Evolutionary conservation across 2,797 vertebrate species (phyloP).

Genomic region (Diglossa cyanea): DNA sequence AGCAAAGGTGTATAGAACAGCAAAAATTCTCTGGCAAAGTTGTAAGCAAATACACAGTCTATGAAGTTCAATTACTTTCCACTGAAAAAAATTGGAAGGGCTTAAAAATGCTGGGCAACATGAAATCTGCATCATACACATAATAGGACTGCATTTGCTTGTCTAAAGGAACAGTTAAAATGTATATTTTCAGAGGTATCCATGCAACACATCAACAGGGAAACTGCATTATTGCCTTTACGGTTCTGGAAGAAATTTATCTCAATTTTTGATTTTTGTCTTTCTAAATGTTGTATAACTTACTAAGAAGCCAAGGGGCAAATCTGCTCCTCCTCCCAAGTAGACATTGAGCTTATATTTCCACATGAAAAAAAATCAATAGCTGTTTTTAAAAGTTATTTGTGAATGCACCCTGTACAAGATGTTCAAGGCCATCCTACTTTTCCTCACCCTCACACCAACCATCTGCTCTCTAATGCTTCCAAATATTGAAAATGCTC

Average conservation of each 20-base stretch:
- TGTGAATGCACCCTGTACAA: background rate
- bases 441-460: background rate
- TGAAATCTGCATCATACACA: background rate
- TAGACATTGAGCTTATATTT: background rate
- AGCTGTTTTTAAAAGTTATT: background rate
- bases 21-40: background rate
- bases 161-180: background rate
- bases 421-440: background rate
- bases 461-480: background rate
- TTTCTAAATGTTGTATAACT: background rate
- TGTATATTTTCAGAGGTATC: background rate
- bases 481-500: background rate
- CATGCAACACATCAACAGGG: background rate
- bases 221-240: background rate
- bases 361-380: background rate
- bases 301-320: background rate
- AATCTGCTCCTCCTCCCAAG: background rate
- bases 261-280: background rate
- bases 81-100: background rate
- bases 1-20: constrained; percentile 36
- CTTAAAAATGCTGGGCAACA: background rate
- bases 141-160: background rate
- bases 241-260: background rate
- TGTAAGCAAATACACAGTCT: background rate
- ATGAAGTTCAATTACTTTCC: background rate